Conservation (phyloP, 1,140 invertebrate species). For the Steinernema khuongi region DNA sequence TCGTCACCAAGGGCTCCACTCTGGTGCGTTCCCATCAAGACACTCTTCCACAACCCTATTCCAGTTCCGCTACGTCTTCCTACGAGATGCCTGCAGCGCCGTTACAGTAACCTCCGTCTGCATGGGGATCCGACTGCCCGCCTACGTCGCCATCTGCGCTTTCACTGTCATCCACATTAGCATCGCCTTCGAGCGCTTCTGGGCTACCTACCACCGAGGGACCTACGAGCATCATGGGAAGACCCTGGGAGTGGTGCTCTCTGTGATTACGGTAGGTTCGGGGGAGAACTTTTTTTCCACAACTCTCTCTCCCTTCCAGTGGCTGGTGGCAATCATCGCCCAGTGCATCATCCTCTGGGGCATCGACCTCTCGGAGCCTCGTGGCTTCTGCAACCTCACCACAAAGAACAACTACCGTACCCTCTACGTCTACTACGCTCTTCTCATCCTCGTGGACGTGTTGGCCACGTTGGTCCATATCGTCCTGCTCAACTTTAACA, state of each 20-base stretch:
- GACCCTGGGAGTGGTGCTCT: neutral
- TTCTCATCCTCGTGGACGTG: neutral
- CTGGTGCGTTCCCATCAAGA: neutral
- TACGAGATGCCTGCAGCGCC: neutral
- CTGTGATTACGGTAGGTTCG: constrained; percentile 4
- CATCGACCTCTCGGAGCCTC: neutral
- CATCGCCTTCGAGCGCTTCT: constrained; percentile 4
- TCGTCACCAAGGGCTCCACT: neutral
- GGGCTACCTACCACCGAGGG: neutral
- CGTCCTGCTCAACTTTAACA: neutral
- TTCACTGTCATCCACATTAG: neutral
- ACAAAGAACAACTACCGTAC: neutral
- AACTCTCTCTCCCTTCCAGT: neutral
- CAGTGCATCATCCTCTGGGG: neutral
- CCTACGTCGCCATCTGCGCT: neutral
- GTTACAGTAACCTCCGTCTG: neutral
- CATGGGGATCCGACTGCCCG: neutral
- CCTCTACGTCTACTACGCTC: neutral
- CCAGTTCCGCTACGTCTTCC: neutral
- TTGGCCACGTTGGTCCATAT: neutral
- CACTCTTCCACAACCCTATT: neutral
- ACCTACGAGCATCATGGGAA: neutral
- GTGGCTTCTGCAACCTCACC: neutral
- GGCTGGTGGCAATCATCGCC: neutral
- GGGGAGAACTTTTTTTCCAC: neutral